Evolutionary conservation across 2,113 vertebrate species (phyloP).

Genomic region (Scophthalmus maximus): DNA sequence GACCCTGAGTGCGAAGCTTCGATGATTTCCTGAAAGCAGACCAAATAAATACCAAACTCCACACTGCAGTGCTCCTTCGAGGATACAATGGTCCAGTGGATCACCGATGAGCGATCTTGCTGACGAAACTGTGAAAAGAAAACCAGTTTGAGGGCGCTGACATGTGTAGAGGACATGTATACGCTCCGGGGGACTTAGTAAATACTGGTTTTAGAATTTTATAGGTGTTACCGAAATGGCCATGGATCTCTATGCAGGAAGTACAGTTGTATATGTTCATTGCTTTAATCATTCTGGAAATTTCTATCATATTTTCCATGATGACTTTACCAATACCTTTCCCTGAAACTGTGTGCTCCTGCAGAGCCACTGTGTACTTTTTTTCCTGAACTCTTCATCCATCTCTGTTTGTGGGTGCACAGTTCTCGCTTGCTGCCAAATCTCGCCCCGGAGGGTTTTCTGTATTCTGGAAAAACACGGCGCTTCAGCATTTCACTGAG

Average conservation of each 20-base stretch:
- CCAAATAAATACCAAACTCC: background rate
- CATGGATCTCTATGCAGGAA: background rate
- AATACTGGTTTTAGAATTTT: too few relatives aligned
- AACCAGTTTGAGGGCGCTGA: background rate
- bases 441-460: constrained; percentile 35
- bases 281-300: background rate
- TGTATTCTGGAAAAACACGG: constrained; percentile 25
- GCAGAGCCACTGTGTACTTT: background rate
- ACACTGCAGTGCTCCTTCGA: background rate
- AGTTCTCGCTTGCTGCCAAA: constrained; percentile 9
- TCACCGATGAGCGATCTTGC: background rate
- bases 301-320: background rate
- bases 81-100: background rate
- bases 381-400: constrained; percentile 2
- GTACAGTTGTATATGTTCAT: background rate
- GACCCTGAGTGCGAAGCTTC: background rate
- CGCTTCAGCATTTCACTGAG: constrained; percentile 22
- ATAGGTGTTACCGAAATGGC: too few relatives aligned
- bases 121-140: background rate
- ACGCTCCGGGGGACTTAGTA: too few relatives aligned
- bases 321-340: background rate
- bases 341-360: background rate
- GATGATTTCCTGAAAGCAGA: background rate
- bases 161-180: too few relatives aligned
- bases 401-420: constrained; percentile 10